Evolutionary conservation across 1,140 invertebrate species (phyloP), one percentile per base, ranked within the genome.

Genomic region (Varroa destructor): DNA sequence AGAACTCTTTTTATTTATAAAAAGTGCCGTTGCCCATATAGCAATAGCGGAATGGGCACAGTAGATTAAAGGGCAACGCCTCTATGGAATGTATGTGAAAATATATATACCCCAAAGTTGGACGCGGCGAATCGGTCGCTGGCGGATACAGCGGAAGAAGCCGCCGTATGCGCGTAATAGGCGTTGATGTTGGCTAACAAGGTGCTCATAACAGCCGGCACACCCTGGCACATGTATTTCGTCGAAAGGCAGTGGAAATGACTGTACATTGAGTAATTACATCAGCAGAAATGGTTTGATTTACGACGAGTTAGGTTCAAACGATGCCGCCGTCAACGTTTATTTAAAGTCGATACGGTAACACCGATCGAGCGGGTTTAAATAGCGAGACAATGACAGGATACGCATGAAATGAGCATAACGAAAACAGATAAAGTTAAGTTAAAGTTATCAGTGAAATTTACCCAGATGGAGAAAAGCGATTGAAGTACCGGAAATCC

Each of bases 181-280:
- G 96, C 95, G 80, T 99, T 99, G 77, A 99, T 98, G 80, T 99
- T 99, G 42, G 96, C 97, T 74, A 99, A 81, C 3, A 99, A 83
- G 43, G 93, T 98, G 75, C 93, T 97, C 93, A 99, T 97, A 14
- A 97, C 93, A 8, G 96, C 96, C 14, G 97, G 96, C 4, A 99
- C 95, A 64, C 95, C 94, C 55, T 93, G 89, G 81, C 94, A 99
- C 76, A 97, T 87, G 82, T 99, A 99, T 82, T 99, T 99, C 6
- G 94, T 97, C 12, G 96, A 98, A 57, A 99, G 85, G 82, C 97
- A 99, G 80, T 98, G 95, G 81, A 99, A 99, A 80, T 98, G 93
- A 14, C 91, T 95, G 83, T 37, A 84, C 85, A 79, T 77, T 74
- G 73, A 73, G 74, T n/a, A 10, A 71, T 71, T 8, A 36, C 10